Evolutionary conservation across 2,113 vertebrate genomes (phyloP).

Genomic region (Engystomops pustulosus): DNA sequence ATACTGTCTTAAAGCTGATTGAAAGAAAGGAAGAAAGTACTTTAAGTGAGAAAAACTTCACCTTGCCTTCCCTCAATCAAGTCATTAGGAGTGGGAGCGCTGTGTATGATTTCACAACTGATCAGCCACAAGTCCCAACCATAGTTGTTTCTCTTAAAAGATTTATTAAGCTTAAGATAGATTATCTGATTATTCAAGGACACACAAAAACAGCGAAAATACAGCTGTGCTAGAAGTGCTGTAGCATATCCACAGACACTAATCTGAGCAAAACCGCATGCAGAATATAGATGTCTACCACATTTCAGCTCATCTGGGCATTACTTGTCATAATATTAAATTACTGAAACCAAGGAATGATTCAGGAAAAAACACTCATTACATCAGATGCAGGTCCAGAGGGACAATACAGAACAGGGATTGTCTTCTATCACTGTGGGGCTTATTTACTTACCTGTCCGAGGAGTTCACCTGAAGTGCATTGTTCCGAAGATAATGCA

Average conservation of each 20-base stretch:
- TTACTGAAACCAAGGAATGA: background rate
- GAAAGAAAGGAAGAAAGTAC: slow-evolving; percentile 50
- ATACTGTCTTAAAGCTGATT: slow-evolving; percentile 38
- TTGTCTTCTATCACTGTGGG: background rate
- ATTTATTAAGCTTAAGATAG: background rate
- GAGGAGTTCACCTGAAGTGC: no score
- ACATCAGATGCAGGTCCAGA: background rate
- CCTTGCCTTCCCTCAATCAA: slow-evolving; percentile 32
- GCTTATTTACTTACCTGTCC: no score
- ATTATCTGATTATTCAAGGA: background rate
- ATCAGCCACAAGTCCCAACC: background rate
- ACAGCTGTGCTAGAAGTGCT: background rate
- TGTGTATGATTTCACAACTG: background rate
- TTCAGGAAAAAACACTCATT: background rate
- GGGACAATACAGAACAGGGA: background rate
- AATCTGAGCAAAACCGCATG: background rate
- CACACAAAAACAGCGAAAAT: background rate
- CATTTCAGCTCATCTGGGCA: background rate
- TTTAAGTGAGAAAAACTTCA: slow-evolving; percentile 34
- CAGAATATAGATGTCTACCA: background rate
- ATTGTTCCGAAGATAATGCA: no score
- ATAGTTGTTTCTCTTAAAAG: slow-evolving; percentile 7
- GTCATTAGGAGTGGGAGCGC: slow-evolving; percentile 1
- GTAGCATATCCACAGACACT: background rate
- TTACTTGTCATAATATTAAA: background rate